Evolutionary conservation across 1,140 invertebrate species (phyloP).

Genomic region (Lineus longissimus): DNA sequence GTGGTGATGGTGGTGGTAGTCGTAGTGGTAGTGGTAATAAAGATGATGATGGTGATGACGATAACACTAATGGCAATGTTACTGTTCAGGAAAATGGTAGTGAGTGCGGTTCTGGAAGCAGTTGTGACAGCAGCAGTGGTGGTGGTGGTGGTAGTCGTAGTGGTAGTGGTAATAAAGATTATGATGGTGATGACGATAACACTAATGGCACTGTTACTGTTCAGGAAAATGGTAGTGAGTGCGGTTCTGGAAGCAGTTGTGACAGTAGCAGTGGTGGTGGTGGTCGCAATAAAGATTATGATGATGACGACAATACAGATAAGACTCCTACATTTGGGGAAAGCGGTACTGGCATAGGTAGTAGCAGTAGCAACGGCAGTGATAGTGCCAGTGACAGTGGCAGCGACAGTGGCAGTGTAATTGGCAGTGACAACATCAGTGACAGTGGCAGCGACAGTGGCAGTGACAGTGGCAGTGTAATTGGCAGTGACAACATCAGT

Average conservation of each 20-base stretch:
- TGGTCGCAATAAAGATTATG: background rate
- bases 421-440: background rate
- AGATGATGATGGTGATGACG: constrained; percentile 6
- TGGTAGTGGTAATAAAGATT: background rate
- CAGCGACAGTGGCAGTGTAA: background rate
- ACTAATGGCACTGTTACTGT: background rate
- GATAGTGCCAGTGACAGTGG: background rate
- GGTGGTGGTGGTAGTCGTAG: constrained; percentile 9
- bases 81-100: background rate
- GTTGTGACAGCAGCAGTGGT: background rate
- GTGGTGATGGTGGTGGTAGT: background rate
- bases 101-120: background rate
- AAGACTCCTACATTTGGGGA: background rate
- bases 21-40: background rate
- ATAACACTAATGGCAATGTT: background rate
- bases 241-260: background rate
- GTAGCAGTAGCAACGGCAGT: background rate
- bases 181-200: constrained; percentile 2
- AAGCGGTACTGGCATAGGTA: background rate
- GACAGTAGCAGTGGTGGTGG: background rate
- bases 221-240: background rate
- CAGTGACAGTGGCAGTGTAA: background rate
- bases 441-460: background rate
- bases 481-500: background rate
- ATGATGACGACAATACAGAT: background rate